A percentile compares a stretch with the other conserved stretches of the same genome.
Conservation (phyloP, 2,113 vertebrate species). For the Crocuta crocuta region DNA sequence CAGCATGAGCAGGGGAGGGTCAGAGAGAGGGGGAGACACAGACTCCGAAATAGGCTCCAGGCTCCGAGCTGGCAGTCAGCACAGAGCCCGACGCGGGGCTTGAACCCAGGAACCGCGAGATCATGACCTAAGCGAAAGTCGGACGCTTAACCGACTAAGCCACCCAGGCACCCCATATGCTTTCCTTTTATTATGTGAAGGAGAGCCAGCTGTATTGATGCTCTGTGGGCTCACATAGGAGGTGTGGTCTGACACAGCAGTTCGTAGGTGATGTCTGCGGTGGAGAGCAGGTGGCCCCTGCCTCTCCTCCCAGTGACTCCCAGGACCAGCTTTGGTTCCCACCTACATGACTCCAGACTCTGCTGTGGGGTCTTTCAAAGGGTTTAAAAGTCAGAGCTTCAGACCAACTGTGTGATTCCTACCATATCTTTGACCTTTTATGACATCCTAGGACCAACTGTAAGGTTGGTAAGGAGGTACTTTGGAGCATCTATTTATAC, state of each 20-base stretch:
- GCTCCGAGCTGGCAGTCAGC: no score
- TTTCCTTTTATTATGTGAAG: constrained; percentile 3
- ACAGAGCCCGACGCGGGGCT: no score
- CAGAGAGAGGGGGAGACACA: no score
- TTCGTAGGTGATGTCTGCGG: background rate
- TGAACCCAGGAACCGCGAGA: no score
- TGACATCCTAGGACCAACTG: background rate
- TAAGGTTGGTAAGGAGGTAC: background rate
- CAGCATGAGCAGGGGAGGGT: no score
- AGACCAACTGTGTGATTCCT: background rate
- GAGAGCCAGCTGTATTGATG: background rate
- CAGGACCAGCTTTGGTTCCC: background rate
- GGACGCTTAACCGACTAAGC: no score
- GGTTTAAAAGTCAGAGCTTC: constrained; percentile 6
- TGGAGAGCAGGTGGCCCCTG: rapidly evolving
- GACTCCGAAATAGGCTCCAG: no score
- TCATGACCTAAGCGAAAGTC: no score
- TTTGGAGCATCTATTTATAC: background rate
- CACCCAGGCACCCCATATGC: background rate
- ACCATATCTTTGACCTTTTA: background rate
- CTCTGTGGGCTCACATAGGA: background rate
- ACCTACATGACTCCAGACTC: background rate
- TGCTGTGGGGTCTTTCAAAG: background rate
- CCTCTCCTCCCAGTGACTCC: background rate
- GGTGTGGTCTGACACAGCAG: background rate